Conservation (phyloP, 2,888 invertebrate genomes). For the Gryllus longicercus region DNA sequence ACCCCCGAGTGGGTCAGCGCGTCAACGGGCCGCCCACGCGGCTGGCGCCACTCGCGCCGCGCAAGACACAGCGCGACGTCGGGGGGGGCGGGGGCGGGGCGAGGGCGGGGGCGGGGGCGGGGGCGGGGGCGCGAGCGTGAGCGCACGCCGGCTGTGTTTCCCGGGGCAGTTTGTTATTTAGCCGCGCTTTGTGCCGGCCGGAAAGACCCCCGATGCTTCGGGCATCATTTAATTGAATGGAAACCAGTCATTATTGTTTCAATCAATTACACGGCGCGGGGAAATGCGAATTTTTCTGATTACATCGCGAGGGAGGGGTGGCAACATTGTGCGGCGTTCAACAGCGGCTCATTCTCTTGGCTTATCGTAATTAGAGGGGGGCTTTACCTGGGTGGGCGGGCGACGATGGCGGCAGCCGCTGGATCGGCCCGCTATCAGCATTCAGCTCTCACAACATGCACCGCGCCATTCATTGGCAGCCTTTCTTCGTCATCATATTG, state of each 20-base stretch:
- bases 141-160: not conserved
- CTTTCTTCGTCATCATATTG: slow-evolving; percentile 17
- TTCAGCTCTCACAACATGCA: not conserved
- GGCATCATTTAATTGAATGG: slow-evolving; percentile 17
- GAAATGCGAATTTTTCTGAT: slow-evolving; percentile 8
- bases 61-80: not conserved
- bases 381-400: not conserved
- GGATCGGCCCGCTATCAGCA: not conserved
- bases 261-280: not conserved
- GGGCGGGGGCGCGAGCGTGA: not conserved
- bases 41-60: too few species aligned
- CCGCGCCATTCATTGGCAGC: not conserved
- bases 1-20: too few species aligned
- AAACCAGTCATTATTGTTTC: slow-evolving; percentile 2
- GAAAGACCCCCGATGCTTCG: not conserved
- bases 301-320: not conserved
- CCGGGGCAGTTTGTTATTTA: slow-evolving; percentile 5
- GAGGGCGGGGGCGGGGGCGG: not conserved
- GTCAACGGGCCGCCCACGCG: too few species aligned
- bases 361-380: slow-evolving; percentile 17
- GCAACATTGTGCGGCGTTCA: slow-evolving; percentile 5
- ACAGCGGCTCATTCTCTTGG: slow-evolving; percentile 8
- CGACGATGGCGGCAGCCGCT: not conserved
- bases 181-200: not conserved
- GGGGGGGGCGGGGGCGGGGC: not conserved